Conservation (phyloP, 2,113 vertebrate genomes). For the Panthera tigris region DNA sequence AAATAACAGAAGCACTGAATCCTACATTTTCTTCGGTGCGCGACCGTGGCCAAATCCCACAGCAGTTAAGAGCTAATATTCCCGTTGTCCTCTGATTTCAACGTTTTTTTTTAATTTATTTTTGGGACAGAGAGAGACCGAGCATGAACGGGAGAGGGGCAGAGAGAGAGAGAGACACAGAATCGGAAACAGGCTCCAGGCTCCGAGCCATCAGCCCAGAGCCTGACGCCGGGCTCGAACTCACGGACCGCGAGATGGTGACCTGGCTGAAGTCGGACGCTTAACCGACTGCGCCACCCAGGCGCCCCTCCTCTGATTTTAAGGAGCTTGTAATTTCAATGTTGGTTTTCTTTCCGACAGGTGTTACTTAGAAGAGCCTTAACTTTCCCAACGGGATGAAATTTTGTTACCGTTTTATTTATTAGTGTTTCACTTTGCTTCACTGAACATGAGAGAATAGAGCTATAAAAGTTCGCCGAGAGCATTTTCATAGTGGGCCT, state of each 20-base stretch:
- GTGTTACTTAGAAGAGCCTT: not conserved
- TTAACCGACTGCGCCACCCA: too few species aligned
- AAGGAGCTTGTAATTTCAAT: not conserved
- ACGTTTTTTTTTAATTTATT: too few species aligned
- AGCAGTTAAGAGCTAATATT: not conserved
- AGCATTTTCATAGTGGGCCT: not conserved
- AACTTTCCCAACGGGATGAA: not conserved
- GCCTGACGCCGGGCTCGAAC: too few species aligned
- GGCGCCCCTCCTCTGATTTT: not conserved
- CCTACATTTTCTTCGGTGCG: not conserved
- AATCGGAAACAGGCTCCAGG: too few species aligned
- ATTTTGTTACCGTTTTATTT: not conserved
- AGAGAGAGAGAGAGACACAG: too few species aligned
- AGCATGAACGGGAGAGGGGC: too few species aligned
- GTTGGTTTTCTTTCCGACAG: conserved; percentile 11
- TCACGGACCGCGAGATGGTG: too few species aligned
- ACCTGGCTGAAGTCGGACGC: too few species aligned
- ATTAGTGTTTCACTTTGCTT: not conserved
- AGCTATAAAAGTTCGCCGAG: not conserved
- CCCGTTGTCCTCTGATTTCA: not conserved
- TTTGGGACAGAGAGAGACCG: too few species aligned
- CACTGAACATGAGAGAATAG: not conserved
- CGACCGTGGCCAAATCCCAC: not conserved
- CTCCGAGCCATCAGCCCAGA: too few species aligned
- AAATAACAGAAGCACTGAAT: not conserved